Percentiles rank a stretch among this genome's conserved stretches.
phyloP scores from a whole-genome alignment of 2,113 vertebrate genomes.

The Elaphurus davidianus region DNA sequence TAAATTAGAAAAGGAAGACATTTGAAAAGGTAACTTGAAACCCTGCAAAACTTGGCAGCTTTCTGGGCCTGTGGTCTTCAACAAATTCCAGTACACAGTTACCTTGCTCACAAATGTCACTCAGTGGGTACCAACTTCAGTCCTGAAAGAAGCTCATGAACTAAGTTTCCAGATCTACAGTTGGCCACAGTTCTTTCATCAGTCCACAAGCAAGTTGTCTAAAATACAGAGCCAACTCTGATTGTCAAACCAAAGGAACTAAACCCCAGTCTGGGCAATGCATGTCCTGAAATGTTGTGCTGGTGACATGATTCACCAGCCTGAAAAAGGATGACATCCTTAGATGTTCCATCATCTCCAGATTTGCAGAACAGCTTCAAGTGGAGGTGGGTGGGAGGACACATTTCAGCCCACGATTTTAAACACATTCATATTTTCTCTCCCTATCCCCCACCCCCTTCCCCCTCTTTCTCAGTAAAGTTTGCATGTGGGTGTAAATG shows the following conservation, averaged over 20 bases:
- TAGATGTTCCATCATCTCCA: conserved; percentile 30
- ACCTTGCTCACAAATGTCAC: neutral
- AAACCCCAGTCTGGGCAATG: conserved; percentile 36
- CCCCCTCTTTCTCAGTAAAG: neutral
- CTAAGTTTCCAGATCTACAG: neutral
- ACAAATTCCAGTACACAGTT: neutral
- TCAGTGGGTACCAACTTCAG: neutral
- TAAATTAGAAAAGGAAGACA: neutral
- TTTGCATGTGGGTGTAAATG: neutral
- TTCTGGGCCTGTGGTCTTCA: neutral
- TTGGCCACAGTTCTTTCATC: neutral
- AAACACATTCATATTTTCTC: neutral
- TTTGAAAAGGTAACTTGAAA: neutral
- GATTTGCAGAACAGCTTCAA: conserved; percentile 48
- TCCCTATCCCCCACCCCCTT: neutral
- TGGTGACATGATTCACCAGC: conserved; percentile 65
- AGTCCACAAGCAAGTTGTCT: neutral
- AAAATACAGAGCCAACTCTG: neutral
- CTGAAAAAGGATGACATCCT: conserved; percentile 65
- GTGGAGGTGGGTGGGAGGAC: conserved; percentile 12
- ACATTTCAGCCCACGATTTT: conserved; percentile 52
- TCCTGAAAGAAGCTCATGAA: neutral
- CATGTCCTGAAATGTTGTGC: conserved; percentile 48
- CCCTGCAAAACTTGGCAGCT: neutral
- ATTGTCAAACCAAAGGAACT: neutral